Evolutionary conservation across 2,113 vertebrate species (phyloP), one percentile per base, ranked within the genome.

Genomic region (Vulpes lagopus): DNA sequence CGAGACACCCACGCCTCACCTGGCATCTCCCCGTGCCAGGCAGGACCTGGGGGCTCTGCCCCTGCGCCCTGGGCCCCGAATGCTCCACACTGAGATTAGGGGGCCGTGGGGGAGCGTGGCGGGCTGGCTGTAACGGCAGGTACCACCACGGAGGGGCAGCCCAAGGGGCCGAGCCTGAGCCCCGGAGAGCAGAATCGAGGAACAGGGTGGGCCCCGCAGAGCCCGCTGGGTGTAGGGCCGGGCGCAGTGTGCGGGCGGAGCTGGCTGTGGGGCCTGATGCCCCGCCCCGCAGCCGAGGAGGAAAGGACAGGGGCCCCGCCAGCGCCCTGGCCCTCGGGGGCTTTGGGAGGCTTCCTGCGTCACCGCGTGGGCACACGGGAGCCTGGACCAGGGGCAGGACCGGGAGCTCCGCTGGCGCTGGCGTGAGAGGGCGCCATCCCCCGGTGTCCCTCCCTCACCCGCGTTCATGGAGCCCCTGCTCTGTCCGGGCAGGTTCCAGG

Each of bases 241-340:
- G 19, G 38, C 10, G 3, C n/a, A 9, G 38, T 3, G 2, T 5
- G 1, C 1, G 1, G 23, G 9, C 4, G 8, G 71, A 32, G n/a
- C 60, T 43, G 43, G 43, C 43, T 43, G 43, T 43, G 43, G 43
- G 43, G 43, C 43, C 1, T 43, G 43, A 43, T 43, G 43, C 43
- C 43, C 43, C 43, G 43, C 43, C 43, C 43, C 6, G 7, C 6
- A 7, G 32, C 51, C 1, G 6, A 43, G 4, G 19, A 49, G 9
- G 53, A 62, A 51, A 53, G 83, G 74, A 64, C 0, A 2, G 11
- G 73, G 81, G 22, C 43, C 76, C 8, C 1, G 51, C 32, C 5
- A 5, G 51, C 17, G 55, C 2, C 1, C 25, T 25, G 43, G 62
- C 23, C 30, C 65, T 15, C 0, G 0, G 5, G 23, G 10, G 30